These are phyloP conservation scores for Sinocyclocheilus rhinocerous DNA, from an alignment of 2,113 vertebrate species.

Conservation along the genomic window DNA sequence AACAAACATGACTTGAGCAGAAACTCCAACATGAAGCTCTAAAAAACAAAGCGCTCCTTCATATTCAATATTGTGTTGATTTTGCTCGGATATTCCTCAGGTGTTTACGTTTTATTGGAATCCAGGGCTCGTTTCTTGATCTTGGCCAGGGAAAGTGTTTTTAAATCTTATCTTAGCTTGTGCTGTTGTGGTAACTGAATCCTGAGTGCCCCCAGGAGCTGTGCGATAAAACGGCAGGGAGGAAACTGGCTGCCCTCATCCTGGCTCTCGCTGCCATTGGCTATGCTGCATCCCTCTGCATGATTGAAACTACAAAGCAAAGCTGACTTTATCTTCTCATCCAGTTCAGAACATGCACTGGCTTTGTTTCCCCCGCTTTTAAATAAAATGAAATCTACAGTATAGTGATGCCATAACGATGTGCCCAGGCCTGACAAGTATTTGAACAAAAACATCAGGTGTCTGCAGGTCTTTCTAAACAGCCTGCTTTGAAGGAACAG, in stretches of 20 bases:
- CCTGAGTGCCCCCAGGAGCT: constrained; percentile 33
- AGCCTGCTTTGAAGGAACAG: constrained; percentile 36
- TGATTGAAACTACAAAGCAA: constrained; percentile 58
- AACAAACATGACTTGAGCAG: not conserved
- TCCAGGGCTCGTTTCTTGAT: constrained; percentile 25
- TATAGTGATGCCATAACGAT: constrained; percentile 22
- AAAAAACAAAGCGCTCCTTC: not conserved
- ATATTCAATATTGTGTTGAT: constrained; percentile 41
- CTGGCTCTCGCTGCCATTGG: constrained; percentile 3
- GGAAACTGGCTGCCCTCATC: constrained; percentile 26
- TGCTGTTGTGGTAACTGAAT: constrained; percentile 48
- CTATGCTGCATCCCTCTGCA: constrained; percentile 45
- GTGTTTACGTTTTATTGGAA: constrained; percentile 45
- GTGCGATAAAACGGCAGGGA: constrained; percentile 31
- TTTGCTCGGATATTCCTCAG: constrained; percentile 35
- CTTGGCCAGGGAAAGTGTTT: constrained; percentile 33
- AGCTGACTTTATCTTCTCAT: constrained; percentile 55
- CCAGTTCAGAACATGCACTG: constrained; percentile 46
- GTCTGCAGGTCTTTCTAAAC: constrained; percentile 27
- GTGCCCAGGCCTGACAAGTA: constrained; percentile 17
- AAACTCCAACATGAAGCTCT: not conserved
- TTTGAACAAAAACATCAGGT: constrained; percentile 34
- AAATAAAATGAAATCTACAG: constrained; percentile 50
- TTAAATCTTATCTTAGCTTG: constrained; percentile 39
- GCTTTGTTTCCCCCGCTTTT: constrained; percentile 48